Percentiles rank a stretch among this genome's conserved stretches.
These are phyloP conservation scores for Drosophila mauritiana DNA, from an alignment of 1,140 invertebrate genomes.

Conservation along the genomic window DNA sequence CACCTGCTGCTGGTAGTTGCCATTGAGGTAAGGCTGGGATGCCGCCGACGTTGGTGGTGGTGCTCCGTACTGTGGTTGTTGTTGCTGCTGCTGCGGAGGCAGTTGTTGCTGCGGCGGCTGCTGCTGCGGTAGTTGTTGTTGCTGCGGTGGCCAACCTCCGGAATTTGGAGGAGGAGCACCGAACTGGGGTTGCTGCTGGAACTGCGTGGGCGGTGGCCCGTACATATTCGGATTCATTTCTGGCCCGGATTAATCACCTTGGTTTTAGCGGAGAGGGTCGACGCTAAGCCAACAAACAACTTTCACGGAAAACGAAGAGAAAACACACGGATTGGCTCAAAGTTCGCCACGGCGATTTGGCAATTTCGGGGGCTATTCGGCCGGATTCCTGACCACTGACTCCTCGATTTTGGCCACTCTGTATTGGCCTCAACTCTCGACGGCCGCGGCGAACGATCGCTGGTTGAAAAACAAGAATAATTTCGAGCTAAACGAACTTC, in stretches of 20 bases:
- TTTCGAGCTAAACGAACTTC: slow-evolving; percentile 73
- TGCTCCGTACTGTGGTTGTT: slow-evolving; percentile 61
- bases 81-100: slow-evolving; percentile 31
- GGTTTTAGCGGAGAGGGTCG: background rate
- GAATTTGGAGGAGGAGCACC: slow-evolving; percentile 53
- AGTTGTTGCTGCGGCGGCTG: slow-evolving; percentile 5
- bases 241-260: slow-evolving; percentile 12
- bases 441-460: slow-evolving; percentile 31
- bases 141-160: slow-evolving; percentile 70
- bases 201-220: slow-evolving; percentile 70
- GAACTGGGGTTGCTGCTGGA: slow-evolving; percentile 62
- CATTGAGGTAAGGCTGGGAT: slow-evolving; percentile 67
- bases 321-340: slow-evolving; percentile 61
- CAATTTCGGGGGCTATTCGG: slow-evolving; percentile 26
- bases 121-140: slow-evolving; percentile 51
- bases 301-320: slow-evolving; percentile 55
- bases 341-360: slow-evolving; percentile 54
- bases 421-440: slow-evolving; percentile 25
- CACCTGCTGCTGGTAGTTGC: slow-evolving; percentile 84
- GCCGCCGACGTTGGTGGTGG: slow-evolving; percentile 56
- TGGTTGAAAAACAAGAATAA: slow-evolving; percentile 60
- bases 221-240: slow-evolving; percentile 76
- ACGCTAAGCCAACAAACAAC: slow-evolving; percentile 49
- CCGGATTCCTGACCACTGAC: slow-evolving; percentile 34
- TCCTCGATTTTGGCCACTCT: slow-evolving; percentile 23